A percentile compares a stretch with the other conserved stretches of the same genome.
phyloP scores from a whole-genome alignment of 2,113 vertebrate genomes.

The Saccopteryx leptura region DNA sequence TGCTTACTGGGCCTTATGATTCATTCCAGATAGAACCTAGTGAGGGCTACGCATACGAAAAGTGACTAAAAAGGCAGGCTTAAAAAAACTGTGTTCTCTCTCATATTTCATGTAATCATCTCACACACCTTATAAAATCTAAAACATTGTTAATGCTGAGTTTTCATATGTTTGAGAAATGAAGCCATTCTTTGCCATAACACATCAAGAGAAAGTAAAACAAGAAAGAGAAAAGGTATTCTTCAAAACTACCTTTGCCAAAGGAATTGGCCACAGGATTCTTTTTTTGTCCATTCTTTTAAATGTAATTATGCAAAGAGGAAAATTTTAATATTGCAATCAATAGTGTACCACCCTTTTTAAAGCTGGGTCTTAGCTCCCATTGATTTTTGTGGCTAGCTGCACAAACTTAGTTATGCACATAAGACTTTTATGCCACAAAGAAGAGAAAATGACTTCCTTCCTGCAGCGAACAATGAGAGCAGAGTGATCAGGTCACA shows the following conservation, averaged over 20 bases:
- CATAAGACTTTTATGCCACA: background rate
- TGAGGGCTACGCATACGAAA: background rate
- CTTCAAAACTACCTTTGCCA: background rate
- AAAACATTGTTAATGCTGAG: background rate
- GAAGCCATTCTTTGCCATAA: background rate
- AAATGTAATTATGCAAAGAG: constrained; percentile 28
- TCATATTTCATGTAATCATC: background rate
- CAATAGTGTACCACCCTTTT: background rate
- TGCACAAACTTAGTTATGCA: background rate
- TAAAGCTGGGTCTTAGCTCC: constrained; percentile 27
- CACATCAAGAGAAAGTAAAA: background rate
- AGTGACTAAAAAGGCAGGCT: background rate
- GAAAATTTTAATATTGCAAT: constrained; percentile 36
- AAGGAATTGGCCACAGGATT: background rate
- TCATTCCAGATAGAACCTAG: background rate
- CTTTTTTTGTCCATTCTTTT: background rate
- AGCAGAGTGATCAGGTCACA: background rate
- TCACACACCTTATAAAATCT: background rate
- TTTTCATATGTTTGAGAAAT: constrained; percentile 8
- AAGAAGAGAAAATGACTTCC: background rate
- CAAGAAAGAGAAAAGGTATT: background rate
- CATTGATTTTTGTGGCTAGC: constrained; percentile 43
- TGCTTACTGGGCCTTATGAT: background rate
- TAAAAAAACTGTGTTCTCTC: background rate
- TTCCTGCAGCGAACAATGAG: background rate